These are phyloP conservation scores for Macropodus opercularis DNA, from an alignment of 2,797 vertebrate species.

Conservation along the genomic window DNA sequence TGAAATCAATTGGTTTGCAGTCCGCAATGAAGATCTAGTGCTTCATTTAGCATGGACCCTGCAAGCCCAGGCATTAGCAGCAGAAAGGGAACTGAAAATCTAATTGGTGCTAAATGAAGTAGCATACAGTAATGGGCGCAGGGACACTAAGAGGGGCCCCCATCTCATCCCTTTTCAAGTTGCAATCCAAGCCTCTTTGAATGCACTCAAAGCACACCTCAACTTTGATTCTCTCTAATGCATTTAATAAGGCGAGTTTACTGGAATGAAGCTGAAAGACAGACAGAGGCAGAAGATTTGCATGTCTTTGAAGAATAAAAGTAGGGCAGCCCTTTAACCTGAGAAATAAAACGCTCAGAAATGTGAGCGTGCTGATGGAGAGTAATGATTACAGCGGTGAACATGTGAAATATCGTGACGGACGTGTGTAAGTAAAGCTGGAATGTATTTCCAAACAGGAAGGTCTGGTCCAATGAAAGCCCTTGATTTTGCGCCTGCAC, in stretches of 20 bases:
- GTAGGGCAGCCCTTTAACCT: constrained; percentile 67
- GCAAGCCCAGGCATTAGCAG: constrained; percentile 86
- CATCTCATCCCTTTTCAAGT: constrained; percentile 67
- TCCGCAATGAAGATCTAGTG: constrained; percentile 88
- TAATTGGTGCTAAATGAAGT: constrained; percentile 94
- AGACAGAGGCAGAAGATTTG: constrained; percentile 62
- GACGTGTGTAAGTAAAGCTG: constrained; percentile 42
- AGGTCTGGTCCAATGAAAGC: constrained; percentile 4
- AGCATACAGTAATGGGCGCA: constrained; percentile 81
- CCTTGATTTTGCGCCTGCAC: constrained; percentile 35
- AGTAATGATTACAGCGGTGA: constrained; percentile 57
- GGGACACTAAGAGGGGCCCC: constrained; percentile 72
- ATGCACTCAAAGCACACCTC: constrained; percentile 71
- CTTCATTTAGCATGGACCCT: constrained; percentile 91
- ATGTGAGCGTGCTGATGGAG: constrained; percentile 64
- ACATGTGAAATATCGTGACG: constrained; percentile 41
- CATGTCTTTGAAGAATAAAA: constrained; percentile 80
- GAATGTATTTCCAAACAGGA: constrained; percentile 33
- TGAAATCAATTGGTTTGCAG: constrained; percentile 92
- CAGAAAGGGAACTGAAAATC: constrained; percentile 79
- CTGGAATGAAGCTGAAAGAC: constrained; percentile 65
- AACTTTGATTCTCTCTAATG: constrained; percentile 79
- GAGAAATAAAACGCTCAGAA: constrained; percentile 57
- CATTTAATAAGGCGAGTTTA: constrained; percentile 79
- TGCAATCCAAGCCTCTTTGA: constrained; percentile 66